These are phyloP conservation scores for Parambassis ranga DNA, from an alignment of 2,797 vertebrate species.

Conservation along the genomic window DNA sequence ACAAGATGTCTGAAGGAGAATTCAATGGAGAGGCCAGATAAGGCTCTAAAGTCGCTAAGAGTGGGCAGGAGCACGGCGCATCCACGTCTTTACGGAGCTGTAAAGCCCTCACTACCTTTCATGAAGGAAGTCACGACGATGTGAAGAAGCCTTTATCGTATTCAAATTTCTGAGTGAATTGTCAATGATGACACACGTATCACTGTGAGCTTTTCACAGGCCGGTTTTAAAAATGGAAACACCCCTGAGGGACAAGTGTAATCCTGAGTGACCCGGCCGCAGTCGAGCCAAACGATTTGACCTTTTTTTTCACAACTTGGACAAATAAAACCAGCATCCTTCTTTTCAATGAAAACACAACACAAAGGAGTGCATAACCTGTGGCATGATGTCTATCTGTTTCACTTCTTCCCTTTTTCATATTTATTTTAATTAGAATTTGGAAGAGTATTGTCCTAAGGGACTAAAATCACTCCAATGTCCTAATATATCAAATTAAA, in stretches of 20 bases:
- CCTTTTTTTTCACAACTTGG: neutral
- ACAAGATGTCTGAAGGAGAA: slow-evolving; percentile 63
- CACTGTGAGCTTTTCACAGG: slow-evolving; percentile 24
- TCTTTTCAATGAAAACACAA: neutral
- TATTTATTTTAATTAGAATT: slow-evolving; percentile 73
- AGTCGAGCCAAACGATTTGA: slow-evolving; percentile 2
- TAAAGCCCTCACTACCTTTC: slow-evolving; percentile 38
- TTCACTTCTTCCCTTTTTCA: slow-evolving; percentile 40
- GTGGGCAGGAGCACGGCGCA: slow-evolving; percentile 45
- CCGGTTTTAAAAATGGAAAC: slow-evolving; percentile 14
- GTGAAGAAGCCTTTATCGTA: slow-evolving; percentile 41
- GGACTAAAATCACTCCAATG: slow-evolving; percentile 57
- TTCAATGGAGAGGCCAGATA: slow-evolving; percentile 66
- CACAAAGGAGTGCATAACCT: slow-evolving; percentile 26
- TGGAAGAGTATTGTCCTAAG: slow-evolving; percentile 47
- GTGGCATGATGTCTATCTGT: slow-evolving; percentile 54
- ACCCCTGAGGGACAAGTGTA: neutral
- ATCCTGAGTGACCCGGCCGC: neutral
- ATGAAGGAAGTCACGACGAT: slow-evolving; percentile 26
- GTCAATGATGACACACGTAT: slow-evolving; percentile 53
- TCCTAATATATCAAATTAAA: slow-evolving; percentile 62
- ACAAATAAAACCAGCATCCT: slow-evolving; percentile 1
- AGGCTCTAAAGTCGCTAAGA: slow-evolving; percentile 54
- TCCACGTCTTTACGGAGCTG: slow-evolving; percentile 39
- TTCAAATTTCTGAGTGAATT: slow-evolving; percentile 59